Conservation (phyloP, 1,140 invertebrate species). For the Danaus plexippus region DNA sequence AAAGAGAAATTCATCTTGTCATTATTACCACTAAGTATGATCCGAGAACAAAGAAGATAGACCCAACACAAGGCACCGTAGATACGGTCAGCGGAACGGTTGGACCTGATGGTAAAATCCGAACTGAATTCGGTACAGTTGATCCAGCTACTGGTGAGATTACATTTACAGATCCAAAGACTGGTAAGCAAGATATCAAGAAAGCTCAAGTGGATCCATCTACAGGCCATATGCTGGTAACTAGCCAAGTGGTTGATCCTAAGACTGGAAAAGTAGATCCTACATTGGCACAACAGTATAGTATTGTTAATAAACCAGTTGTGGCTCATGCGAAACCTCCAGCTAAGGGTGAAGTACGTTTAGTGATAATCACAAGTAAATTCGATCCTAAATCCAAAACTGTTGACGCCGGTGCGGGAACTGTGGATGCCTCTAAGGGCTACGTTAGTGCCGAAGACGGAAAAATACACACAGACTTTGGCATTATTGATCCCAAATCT, state of each 20-base stretch:
- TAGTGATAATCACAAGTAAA: conserved; percentile 73
- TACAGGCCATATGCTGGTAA: conserved; percentile 73
- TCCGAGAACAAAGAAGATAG: conserved; percentile 72
- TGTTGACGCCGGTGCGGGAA: conserved; percentile 70
- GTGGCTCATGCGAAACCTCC: conserved; percentile 65
- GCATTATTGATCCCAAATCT: conserved; percentile 73
- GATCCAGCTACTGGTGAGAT: conserved; percentile 73
- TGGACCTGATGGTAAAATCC: conserved; percentile 68
- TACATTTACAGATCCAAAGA: conserved; percentile 68
- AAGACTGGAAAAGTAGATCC: conserved; percentile 76
- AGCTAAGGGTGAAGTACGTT: conserved; percentile 66
- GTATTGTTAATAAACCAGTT: conserved; percentile 70
- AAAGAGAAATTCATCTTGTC: conserved; percentile 65
- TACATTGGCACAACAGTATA: conserved; percentile 72
- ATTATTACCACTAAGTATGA: conserved; percentile 73
- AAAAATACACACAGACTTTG: conserved; percentile 75
- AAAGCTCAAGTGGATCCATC: conserved; percentile 72
- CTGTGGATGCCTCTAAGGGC: conserved; percentile 69
- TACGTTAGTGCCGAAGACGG: conserved; percentile 73
- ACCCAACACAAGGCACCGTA: conserved; percentile 72
- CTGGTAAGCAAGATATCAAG: conserved; percentile 68
- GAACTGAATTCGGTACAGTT: conserved; percentile 71
- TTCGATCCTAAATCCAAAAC: conserved; percentile 73
- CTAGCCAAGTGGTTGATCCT: conserved; percentile 74
- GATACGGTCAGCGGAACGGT: conserved; percentile 73